Evolutionary conservation across 2,113 vertebrate species (phyloP).

Genomic region (Triplophysa tibetana): DNA sequence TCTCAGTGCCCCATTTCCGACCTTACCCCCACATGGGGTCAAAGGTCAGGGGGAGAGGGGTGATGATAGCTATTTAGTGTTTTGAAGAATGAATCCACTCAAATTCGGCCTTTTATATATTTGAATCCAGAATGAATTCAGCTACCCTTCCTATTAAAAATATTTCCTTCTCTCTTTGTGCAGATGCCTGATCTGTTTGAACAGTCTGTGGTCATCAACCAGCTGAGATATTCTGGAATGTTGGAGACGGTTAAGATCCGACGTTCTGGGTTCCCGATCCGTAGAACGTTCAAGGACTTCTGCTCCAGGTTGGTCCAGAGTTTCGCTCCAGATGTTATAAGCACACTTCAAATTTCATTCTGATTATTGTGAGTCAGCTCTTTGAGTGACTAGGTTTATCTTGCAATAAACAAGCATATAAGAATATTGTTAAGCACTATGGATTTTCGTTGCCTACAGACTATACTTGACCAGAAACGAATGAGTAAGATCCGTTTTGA

Average conservation of each 20-base stretch:
- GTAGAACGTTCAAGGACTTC: conserved; percentile 91
- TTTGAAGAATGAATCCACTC: conserved; percentile 30
- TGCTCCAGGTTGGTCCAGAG: conserved; percentile 79
- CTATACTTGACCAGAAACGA: too few species aligned
- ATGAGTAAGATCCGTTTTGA: neutral
- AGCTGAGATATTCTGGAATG: conserved; percentile 97
- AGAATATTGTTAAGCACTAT: too few species aligned
- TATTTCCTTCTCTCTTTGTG: neutral
- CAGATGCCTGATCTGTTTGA: conserved; percentile 97
- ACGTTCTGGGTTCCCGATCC: conserved; percentile 87
- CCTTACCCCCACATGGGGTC: conserved; percentile 48
- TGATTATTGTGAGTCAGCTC: neutral
- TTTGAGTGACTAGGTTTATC: too few species aligned
- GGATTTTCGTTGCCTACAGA: too few species aligned
- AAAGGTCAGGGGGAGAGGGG: conserved; percentile 26
- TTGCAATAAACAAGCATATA: too few species aligned
- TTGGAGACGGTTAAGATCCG: conserved; percentile 94
- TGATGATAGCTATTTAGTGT: conserved; percentile 28
- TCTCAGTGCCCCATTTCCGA: conserved; percentile 41
- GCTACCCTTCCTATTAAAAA: neutral
- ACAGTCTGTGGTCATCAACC: conserved; percentile 92
- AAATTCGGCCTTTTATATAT: conserved; percentile 25
- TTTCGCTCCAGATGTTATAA: neutral
- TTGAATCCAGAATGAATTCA: conserved; percentile 23
- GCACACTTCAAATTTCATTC: neutral